These are phyloP conservation scores for Aurelia aurita DNA, from an alignment of 30 jellyfish, hydroid and myxozoan genomes.

Conservation along the genomic window DNA sequence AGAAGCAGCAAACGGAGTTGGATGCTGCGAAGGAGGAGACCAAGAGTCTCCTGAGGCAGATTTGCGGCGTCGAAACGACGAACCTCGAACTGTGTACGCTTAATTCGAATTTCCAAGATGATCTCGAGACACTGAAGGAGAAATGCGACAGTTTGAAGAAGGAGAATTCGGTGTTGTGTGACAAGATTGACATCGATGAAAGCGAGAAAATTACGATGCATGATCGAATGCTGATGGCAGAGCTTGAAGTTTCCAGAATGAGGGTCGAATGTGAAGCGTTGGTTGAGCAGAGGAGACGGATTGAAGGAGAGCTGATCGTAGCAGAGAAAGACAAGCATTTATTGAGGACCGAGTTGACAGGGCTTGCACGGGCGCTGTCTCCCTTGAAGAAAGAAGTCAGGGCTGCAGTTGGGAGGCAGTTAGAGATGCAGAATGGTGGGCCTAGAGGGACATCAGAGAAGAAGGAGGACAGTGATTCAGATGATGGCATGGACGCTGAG, in stretches of 20 bases:
- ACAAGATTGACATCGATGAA: constrained; percentile 60
- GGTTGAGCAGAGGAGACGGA: constrained; percentile 74
- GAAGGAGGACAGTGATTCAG: constrained; percentile 10
- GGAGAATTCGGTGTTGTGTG: constrained; percentile 70
- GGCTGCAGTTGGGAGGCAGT: constrained; percentile 85
- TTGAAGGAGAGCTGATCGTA: constrained; percentile 73
- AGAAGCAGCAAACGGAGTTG: constrained; percentile 84
- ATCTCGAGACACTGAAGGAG: constrained; percentile 64
- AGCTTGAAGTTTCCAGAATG: constrained; percentile 91
- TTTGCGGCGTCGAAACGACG: constrained; percentile 91
- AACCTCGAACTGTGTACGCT: constrained; percentile 86
- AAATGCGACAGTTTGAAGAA: constrained; percentile 68
- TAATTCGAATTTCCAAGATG: constrained; percentile 90
- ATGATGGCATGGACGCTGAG: constrained; percentile 51
- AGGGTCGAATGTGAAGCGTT: constrained; percentile 84
- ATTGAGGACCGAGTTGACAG: constrained; percentile 86
- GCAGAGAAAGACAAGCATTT: constrained; percentile 80
- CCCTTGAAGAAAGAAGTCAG: constrained; percentile 95
- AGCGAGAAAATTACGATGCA: constrained; percentile 80
- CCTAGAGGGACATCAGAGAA: constrained; percentile 14
- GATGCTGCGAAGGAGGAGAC: constrained; percentile 93
- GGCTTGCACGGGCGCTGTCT: constrained; percentile 96
- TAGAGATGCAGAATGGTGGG: constrained; percentile 46
- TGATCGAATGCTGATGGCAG: constrained; percentile 97
- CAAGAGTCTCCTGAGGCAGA: constrained; percentile 83